Percentiles rank a stretch among this genome's conserved stretches.
Conservation (phyloP, 2,888 invertebrate species). For the Uropetala carovei region DNA sequence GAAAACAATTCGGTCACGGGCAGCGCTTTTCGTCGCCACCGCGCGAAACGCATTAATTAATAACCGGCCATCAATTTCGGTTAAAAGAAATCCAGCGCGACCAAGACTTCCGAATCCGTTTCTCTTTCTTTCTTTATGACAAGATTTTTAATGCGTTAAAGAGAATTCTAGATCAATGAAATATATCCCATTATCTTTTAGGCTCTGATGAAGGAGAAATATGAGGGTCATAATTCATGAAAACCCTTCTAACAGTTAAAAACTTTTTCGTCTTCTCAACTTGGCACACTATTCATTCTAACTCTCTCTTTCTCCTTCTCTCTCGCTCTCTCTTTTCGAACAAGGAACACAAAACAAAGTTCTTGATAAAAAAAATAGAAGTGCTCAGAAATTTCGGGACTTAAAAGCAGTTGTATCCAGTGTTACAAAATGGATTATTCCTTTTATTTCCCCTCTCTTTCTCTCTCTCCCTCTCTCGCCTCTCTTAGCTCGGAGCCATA, state of each 20-base stretch:
- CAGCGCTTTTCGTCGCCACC: neutral
- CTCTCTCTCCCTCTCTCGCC: neutral
- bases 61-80: neutral
- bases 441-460: neutral
- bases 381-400: conserved; percentile 2
- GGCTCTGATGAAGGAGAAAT: conserved; percentile 57
- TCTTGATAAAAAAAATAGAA: conserved; percentile 39
- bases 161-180: conserved; percentile 62
- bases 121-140: conserved; percentile 9
- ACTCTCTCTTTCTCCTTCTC: neutral
- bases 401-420: conserved; percentile 46
- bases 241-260: conserved; percentile 61
- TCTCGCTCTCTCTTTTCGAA: neutral
- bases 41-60: neutral
- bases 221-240: conserved; percentile 61
- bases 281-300: conserved; percentile 63
- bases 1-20: neutral
- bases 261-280: conserved; percentile 61
- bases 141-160: conserved; percentile 49
- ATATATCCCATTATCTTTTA: conserved; percentile 57
- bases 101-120: neutral
- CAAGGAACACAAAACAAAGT: conserved; percentile 47
- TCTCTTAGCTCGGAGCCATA: neutral
- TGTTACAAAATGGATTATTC: conserved; percentile 36
- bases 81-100: conserved; percentile 35